Evolutionary conservation across 2,797 vertebrate species (phyloP).

Genomic region (Amblyopsis hoosieri): DNA sequence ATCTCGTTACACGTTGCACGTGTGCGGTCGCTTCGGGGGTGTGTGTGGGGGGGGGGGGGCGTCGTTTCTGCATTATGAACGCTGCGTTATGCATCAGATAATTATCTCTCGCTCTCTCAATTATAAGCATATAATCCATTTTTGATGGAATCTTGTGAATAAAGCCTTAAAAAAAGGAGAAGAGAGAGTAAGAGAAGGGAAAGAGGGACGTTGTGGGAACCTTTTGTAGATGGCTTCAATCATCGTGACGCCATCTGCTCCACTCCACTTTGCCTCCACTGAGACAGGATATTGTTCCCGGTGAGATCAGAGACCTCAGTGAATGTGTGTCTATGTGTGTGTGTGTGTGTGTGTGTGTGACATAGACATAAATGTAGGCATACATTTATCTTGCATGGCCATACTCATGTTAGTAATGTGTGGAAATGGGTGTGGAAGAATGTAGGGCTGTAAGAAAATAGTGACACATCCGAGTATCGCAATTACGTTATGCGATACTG

Average conservation of each 20-base stretch:
- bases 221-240: slow-evolving; percentile 75
- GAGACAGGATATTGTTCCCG: slow-evolving; percentile 63
- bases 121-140: not conserved
- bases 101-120: not conserved
- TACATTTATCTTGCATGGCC: slow-evolving; percentile 20
- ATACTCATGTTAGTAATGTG: slow-evolving; percentile 10
- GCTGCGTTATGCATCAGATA: no score
- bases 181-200: slow-evolving; percentile 13
- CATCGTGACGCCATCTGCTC: slow-evolving; percentile 75
- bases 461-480: no score
- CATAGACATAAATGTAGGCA: slow-evolving; percentile 29
- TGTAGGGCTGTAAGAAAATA: not conserved
- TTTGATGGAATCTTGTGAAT: not conserved
- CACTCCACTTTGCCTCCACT: slow-evolving; percentile 59
- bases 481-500: no score
- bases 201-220: slow-evolving; percentile 52
- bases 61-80: no score
- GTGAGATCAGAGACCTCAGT: slow-evolving; percentile 48
- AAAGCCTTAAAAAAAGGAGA: slow-evolving; percentile 9
- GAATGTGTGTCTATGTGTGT: slow-evolving; percentile 20
- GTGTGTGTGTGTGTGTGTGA: slow-evolving; percentile 12
- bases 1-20: no score
- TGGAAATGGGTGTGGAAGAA: not conserved
- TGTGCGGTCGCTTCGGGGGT: no score
- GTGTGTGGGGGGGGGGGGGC: no score